Conservation (phyloP, 2,888 invertebrate genomes). For the Acronicta alni region DNA sequence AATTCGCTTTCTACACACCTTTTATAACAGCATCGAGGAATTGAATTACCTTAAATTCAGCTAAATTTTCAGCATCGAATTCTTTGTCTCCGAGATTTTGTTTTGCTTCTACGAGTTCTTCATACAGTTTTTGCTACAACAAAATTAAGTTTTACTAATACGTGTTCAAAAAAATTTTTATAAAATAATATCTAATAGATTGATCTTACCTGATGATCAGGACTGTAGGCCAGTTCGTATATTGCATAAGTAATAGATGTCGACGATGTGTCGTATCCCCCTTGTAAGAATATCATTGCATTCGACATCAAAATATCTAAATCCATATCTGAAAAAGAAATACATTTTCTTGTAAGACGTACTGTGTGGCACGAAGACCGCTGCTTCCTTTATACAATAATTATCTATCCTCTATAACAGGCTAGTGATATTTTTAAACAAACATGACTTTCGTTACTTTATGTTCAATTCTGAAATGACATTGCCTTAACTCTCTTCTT, state of each 20-base stretch:
- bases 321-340: constrained; percentile 28
- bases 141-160: too few relatives aligned
- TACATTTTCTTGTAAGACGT: too few relatives aligned
- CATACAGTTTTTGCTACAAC: too few relatives aligned
- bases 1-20: constrained; percentile 53
- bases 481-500: too few relatives aligned
- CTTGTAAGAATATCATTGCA: constrained; percentile 72
- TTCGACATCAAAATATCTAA: constrained; percentile 73
- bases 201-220: constrained; percentile 65
- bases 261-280: constrained; percentile 73
- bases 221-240: constrained; percentile 68
- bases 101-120: constrained; percentile 61
- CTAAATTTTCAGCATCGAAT: constrained; percentile 52
- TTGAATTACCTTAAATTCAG: constrained; percentile 55
- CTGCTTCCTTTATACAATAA: too few relatives aligned
- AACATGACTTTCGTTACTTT: too few relatives aligned
- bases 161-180: too few relatives aligned
- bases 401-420: too few relatives aligned
- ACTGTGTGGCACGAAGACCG: too few relatives aligned
- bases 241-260: constrained; percentile 51
- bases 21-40: constrained; percentile 68
- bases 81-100: constrained; percentile 48
- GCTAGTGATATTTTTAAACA: too few relatives aligned
- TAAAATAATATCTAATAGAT: too few relatives aligned
- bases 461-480: too few relatives aligned